Evolutionary conservation across 1,140 invertebrate genomes (phyloP).

Genomic region (Solenopsis invicta): DNA sequence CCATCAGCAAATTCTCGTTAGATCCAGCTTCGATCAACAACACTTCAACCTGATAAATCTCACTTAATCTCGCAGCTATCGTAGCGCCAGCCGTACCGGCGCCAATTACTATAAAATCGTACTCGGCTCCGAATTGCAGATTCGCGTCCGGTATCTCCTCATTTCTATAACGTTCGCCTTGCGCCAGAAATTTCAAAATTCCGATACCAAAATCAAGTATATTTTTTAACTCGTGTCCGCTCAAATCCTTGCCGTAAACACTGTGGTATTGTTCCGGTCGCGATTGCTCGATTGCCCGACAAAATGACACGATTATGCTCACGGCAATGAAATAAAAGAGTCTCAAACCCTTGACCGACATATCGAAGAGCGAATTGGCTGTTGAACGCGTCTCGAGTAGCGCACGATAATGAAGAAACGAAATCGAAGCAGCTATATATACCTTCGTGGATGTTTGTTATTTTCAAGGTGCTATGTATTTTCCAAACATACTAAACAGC

Average conservation of each 20-base stretch:
- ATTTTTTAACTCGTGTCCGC: not conserved
- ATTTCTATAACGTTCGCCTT: not conserved
- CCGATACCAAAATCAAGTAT: not conserved
- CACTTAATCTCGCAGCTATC: no score
- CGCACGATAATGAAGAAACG: not conserved
- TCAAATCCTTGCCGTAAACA: no score
- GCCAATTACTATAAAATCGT: no score
- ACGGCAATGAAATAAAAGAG: not conserved
- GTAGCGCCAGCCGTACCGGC: no score
- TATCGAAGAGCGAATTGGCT: no score
- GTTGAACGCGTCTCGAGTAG: not conserved
- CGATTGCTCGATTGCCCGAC: not conserved
- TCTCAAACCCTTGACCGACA: not conserved
- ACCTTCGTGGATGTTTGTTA: not conserved
- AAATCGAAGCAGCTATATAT: no score
- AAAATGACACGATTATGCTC: not conserved
- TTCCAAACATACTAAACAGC: not conserved
- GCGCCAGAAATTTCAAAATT: not conserved
- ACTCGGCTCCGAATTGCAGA: slow-evolving; percentile 58
- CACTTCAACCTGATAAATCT: no score
- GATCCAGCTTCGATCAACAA: no score
- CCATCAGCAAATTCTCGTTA: no score
- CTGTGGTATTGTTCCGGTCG: no score
- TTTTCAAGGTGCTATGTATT: not conserved
- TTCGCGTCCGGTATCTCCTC: slow-evolving; percentile 78